Evolutionary conservation across 37 sponge, comb jelly and placozoan species (phyloP).

Genomic region (Cliona cf. orientalis): DNA sequence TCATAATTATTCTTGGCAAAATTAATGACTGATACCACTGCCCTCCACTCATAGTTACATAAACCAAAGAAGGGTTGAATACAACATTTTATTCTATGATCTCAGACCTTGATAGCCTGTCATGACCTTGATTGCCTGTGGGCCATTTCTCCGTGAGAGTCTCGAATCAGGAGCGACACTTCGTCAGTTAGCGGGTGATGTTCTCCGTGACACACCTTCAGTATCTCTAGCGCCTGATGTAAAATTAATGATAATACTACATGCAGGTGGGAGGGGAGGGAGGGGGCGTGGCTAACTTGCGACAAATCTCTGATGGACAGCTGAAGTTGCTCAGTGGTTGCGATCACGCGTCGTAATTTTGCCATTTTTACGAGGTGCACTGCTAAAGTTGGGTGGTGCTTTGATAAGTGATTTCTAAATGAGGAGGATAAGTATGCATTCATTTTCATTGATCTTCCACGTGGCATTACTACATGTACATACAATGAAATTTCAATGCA

Average conservation of each 20-base stretch:
- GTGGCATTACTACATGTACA: too few species aligned
- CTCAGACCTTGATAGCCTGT: too few species aligned
- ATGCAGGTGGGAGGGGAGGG: too few species aligned
- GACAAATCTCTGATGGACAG: constrained; percentile 3
- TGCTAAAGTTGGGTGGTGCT: constrained; percentile 23
- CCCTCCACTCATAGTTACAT: too few species aligned
- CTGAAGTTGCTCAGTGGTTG: background rate
- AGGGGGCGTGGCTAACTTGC: constrained; percentile 2
- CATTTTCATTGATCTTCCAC: too few species aligned
- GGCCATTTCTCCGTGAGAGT: constrained; percentile 22
- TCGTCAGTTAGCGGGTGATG: constrained; percentile 4
- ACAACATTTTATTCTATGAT: too few species aligned
- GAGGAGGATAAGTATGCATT: too few species aligned
- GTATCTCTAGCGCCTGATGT: constrained; percentile 8
- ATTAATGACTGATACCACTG: too few species aligned
- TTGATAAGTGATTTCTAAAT: background rate
- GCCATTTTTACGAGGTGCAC: constrained; percentile 46
- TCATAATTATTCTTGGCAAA: too few species aligned
- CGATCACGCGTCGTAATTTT: constrained; percentile 36
- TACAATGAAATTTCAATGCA: too few species aligned
- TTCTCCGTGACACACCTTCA: constrained; percentile 2
- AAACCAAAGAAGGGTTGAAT: too few species aligned
- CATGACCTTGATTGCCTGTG: too few species aligned
- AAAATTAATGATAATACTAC: background rate
- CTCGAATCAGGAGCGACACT: constrained; percentile 8